Conservation (phyloP, 2,888 invertebrate species). For the Cancer borealis region DNA sequence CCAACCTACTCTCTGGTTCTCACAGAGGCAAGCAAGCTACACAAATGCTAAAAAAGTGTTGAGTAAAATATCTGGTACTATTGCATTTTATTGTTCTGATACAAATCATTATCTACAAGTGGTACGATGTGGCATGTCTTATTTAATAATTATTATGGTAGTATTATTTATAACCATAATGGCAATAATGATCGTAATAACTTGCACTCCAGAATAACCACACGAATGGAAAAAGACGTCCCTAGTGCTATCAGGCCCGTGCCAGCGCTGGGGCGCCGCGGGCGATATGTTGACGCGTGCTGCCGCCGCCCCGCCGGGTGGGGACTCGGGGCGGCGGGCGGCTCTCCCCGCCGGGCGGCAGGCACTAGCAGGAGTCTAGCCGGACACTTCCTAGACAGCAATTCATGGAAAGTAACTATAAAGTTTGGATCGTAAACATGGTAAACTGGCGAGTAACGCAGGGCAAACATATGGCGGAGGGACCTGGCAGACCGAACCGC, state of each 20-base stretch:
- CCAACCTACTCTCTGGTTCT: neutral
- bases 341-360: slow-evolving; percentile 68
- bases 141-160: slow-evolving; percentile 68
- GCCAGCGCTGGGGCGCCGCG: slow-evolving; percentile 69
- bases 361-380: slow-evolving; percentile 68
- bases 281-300: slow-evolving; percentile 74
- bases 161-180: slow-evolving; percentile 67
- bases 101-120: slow-evolving; percentile 77
- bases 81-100: slow-evolving; percentile 77
- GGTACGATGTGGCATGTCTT: slow-evolving; percentile 77
- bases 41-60: neutral
- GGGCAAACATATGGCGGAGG: slow-evolving; percentile 61
- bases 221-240: slow-evolving; percentile 72
- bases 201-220: slow-evolving; percentile 74
- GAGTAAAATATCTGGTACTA: slow-evolving; percentile 62
- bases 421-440: slow-evolving; percentile 62
- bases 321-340: slow-evolving; percentile 62
- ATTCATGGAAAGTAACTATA: slow-evolving; percentile 67
- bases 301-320: slow-evolving; percentile 64
- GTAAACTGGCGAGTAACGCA: slow-evolving; percentile 63
- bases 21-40: neutral
- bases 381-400: slow-evolving; percentile 69
- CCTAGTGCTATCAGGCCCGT: slow-evolving; percentile 72
- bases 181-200: slow-evolving; percentile 74
- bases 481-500: slow-evolving; percentile 53